Evolutionary conservation across 2,888 invertebrate genomes (phyloP), one percentile per base, ranked within the genome.

Genomic region (Xylophagus ater): DNA sequence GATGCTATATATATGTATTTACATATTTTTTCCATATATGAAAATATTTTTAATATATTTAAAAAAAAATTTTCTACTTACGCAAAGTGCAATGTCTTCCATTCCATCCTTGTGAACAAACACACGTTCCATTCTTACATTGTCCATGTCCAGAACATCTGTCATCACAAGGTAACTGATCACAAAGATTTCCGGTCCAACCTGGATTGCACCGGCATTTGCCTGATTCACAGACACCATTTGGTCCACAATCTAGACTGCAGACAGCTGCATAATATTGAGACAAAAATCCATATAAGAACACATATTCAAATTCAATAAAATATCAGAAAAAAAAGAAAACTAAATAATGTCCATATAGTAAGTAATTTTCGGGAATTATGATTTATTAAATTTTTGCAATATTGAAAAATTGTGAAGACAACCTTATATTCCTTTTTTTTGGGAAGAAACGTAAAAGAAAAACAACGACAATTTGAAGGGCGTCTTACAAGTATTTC

Each of bases 101-200:
- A 63, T 97, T 97, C 96, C 96, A 98, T 47, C 97, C 97, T 61
- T 89, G 86, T 37, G 88, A 84, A 64, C 98, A 99, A 39, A 92
- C 84, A 64, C 98, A 99, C 34, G 92, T 93, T 44, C 97, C 97
- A 65, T 97, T 96, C 60, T 86, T 83, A 69, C 98, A 98, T 60
- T 88, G 88, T 14, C 98, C 98, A 58, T 97, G 93, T 53, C 87
- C 86, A 38, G 84, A 81, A 65, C 98, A 98, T 45, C 92, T 76
- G 45, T 74, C 66, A 63, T 96, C 94, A 65, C 96, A 96, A 17
- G 88, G 86, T 49, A 87, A 72, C 55, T 88, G 86, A 65, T 89
- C 88, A 64, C 97, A 97, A 45, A 83, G 76, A 37, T 83, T 75
- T 25, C 96, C 96, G 1, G 85, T 86, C 94, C 94, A 97, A 25